Evolutionary conservation across 1,140 invertebrate species (phyloP).

Genomic region (Pantala flavescens): DNA sequence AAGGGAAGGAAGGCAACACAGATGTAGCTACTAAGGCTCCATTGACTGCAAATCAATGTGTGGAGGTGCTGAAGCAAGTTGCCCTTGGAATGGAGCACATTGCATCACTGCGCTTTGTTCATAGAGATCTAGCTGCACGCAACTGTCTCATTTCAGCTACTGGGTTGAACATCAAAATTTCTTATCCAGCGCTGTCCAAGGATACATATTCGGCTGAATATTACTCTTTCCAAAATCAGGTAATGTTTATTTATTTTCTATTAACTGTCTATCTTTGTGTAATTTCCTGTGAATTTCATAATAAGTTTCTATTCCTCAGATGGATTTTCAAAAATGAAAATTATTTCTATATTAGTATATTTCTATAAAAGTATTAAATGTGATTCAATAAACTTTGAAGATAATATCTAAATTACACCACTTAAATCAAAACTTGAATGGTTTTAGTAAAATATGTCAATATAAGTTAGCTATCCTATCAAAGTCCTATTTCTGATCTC

Average conservation of each 20-base stretch:
- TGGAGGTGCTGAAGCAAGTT: constrained; percentile 64
- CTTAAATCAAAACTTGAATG: no score
- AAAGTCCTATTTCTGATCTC: no score
- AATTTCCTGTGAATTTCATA: no score
- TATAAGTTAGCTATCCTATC: no score
- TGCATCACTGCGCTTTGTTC: constrained; percentile 60
- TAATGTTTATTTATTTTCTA: constrained; percentile 32
- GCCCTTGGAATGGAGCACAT: constrained; percentile 77
- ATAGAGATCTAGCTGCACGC: constrained; percentile 83
- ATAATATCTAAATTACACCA: no score
- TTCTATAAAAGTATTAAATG: no score
- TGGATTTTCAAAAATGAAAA: no score
- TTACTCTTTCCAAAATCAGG: constrained; percentile 63
- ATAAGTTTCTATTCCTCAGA: no score
- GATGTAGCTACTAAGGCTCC: constrained; percentile 37
- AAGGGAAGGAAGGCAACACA: constrained; percentile 32
- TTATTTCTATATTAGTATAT: no score
- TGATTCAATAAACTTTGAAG: no score
- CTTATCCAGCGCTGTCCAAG: constrained; percentile 64
- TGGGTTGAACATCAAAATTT: constrained; percentile 66
- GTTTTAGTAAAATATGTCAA: no score
- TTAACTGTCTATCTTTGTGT: not conserved
- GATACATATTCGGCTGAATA: constrained; percentile 83
- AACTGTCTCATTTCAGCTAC: constrained; percentile 82
- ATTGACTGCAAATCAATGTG: constrained; percentile 55